Conservation (phyloP, 2,113 vertebrate species). For the Saguinus imperator region DNA sequence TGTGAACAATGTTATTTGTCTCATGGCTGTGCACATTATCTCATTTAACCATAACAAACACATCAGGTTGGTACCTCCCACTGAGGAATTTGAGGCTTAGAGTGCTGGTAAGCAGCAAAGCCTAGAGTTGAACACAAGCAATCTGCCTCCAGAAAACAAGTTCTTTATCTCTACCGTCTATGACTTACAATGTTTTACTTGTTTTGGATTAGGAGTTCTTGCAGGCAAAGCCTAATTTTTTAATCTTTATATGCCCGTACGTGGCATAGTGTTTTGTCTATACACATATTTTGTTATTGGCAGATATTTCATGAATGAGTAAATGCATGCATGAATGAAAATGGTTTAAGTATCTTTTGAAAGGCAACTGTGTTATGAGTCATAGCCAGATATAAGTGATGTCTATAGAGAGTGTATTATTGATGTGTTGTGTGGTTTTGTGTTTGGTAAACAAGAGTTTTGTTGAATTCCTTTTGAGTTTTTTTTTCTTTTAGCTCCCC, state of each 20-base stretch:
- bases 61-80: neutral
- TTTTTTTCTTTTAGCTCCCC: neutral
- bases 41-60: neutral
- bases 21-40: neutral
- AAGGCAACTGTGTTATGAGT: neutral
- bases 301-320: neutral
- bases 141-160: neutral
- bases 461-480: neutral
- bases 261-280: neutral
- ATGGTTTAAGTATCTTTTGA: neutral
- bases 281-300: neutral
- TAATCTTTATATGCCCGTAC: neutral
- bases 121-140: neutral
- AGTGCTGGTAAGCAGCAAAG: neutral
- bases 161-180: neutral
- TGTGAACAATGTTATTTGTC: neutral
- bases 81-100: neutral
- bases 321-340: neutral
- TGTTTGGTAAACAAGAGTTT: neutral
- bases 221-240: neutral
- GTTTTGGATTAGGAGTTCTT: neutral
- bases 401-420: neutral
- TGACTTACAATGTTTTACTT: neutral
- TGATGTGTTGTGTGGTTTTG: neutral
- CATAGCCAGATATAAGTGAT: neutral